Evolutionary conservation across 2,888 invertebrate genomes (phyloP), one percentile per base, ranked within the genome.

Genomic region (Eupithecia inturbata): DNA sequence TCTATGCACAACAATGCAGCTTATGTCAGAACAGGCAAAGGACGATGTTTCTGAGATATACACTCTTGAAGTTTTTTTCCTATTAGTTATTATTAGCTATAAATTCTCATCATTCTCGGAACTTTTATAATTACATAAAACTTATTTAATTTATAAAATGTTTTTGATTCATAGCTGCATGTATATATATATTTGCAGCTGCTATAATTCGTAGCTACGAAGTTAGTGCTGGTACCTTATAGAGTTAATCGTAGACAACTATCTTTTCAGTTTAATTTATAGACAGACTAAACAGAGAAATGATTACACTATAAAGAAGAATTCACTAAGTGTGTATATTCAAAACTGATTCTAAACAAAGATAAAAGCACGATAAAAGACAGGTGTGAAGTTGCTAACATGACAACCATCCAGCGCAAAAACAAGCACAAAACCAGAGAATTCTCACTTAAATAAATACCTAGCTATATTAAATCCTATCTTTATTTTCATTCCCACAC

Each of bases 321-420:
- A 57, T 26, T 26, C 26, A 14, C 22, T 22, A 26, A 26, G 22
- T 12, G 12, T 14, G 14, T 64, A 39, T 26, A 36, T 36, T 26
- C 22, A 39, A 39, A 66, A 66, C 12, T 39, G 66, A 66, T 66
- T 36, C 36, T 0, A 41, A 66, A 39, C 45, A 70, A 39, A 16
- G 53, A 73, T 73, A 69, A 68, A 64, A 28, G 16, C 57, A n/a
- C 36, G 36, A 36, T 64, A 64, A 64, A 67, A 68, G 72, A 6
- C 53, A 69, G 72, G 75, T 74, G 73, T 75, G 74, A 74, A 66
- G 39, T 36, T 19, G 36, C 66, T 66, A 33, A 66, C 76, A 79
- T 68, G 53, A 68, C 68, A 68, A 22, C 28, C 36, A 77, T 71
- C 41, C 64, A 71, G 70, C 70, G 77, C 66, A 41, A 66, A 72